Conservation (phyloP, 1,140 invertebrate species). For the Chelonus insularis region DNA sequence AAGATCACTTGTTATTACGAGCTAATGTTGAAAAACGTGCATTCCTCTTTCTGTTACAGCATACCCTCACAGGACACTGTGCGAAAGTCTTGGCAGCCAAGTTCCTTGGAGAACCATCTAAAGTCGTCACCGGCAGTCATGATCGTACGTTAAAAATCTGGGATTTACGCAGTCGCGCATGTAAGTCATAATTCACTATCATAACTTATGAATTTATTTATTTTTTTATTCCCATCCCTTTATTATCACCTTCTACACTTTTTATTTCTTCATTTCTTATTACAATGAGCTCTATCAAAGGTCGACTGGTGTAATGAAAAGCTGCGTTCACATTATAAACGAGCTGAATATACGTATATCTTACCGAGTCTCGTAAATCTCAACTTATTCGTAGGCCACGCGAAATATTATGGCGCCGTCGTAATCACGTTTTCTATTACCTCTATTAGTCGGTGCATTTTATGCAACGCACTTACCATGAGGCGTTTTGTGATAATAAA, state of each 20-base stretch:
- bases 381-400: constrained; percentile 20
- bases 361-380: constrained; percentile 22
- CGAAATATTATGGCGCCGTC: constrained; percentile 36
- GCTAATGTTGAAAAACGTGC: not conserved
- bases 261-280: no score
- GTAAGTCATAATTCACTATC: constrained; percentile 66
- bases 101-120: constrained; percentile 85
- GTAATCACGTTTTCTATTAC: constrained; percentile 52
- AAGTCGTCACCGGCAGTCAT: constrained; percentile 91
- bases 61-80: constrained; percentile 94
- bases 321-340: constrained; percentile 10
- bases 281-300: constrained; percentile 14
- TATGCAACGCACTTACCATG: constrained; percentile 44
- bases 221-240: no score
- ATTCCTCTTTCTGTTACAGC: constrained; percentile 69
- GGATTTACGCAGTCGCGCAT: constrained; percentile 90
- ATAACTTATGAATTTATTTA: not conserved
- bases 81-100: constrained; percentile 94
- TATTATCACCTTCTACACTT: no score
- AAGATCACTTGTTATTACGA: not conserved
- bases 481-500: constrained; percentile 51
- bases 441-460: constrained; percentile 49
- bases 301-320: not conserved
- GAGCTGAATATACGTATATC: constrained; percentile 8
- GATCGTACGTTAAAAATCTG: constrained; percentile 97